Base-by-base conservation (phyloP, 2,888 invertebrate genomes). In the Dione juno region DNA sequence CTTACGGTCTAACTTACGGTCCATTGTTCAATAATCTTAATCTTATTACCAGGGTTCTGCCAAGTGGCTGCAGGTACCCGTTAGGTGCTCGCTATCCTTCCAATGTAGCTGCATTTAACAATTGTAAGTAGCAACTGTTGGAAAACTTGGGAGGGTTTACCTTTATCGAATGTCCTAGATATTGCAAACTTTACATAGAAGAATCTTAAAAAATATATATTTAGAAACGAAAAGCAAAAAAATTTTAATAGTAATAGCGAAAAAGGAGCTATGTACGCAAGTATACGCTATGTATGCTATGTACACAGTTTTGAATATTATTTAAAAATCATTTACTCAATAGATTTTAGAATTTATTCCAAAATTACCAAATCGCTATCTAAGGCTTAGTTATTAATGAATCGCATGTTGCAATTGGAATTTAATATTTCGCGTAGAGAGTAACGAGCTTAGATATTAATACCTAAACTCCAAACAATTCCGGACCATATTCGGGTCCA, bases 1-100 rank as follows among this genome's bases (percentile, higher is more conserved):
- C 13, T 0, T 13, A 43, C 1, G 13, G 8, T 43, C 13, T 35
- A 54, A 35, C 14, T n/a, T 28, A 45, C 16, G 61, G 61, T 61
- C 45, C 45, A 50, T 64, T 64, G 35, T 50, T 40, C 19, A 40
- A 16, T 40, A 64, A 19, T 43, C 14, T 35, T 64, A 50, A n/a
- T n/a, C 21, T 19, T 35, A 45, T 41, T 41, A 28, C 11, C 45
- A 61, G 61, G 61, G 61, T 45, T 43, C 35, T 35, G 45, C 61
- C 35, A 48, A 13, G 16, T 52, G 16, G 50, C 14, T 64, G 0
- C n/a, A n/a, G n/a, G n/a, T 13, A 50, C 19, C 64, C 52, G 19
- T 64, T 64, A 64, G 64, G 64, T 52, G 64, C 52, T 64, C 37
- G 1, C 16, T 21, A 6, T 40, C 64, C 64, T 64, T 64, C 64